Percentiles rank a stretch among this genome's conserved stretches.
Evolutionary conservation across 2,797 vertebrate genomes (phyloP).

Genomic region (Tenualosa ilisha): DNA sequence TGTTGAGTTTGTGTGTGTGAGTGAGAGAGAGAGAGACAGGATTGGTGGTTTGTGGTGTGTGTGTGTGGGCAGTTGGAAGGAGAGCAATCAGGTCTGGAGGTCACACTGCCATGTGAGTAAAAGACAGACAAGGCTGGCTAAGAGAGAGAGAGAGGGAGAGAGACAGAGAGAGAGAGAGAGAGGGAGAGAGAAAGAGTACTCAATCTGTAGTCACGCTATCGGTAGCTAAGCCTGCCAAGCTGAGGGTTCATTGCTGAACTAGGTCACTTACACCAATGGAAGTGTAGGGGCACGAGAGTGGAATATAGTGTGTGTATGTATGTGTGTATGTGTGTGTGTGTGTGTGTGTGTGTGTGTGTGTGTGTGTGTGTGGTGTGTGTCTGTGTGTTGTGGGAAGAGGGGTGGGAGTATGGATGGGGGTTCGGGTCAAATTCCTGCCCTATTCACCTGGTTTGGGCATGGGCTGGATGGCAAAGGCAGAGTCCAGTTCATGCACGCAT

Average conservation of each 20-base stretch:
- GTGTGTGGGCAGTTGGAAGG: background rate
- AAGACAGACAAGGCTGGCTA: background rate
- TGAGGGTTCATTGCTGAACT: slow-evolving; percentile 45
- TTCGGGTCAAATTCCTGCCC: background rate
- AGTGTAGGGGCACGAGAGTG: background rate
- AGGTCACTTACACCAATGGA: slow-evolving; percentile 38
- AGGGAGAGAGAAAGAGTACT: background rate
- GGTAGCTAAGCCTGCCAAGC: slow-evolving; percentile 40
- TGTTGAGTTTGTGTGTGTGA: background rate
- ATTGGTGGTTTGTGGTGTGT: no score
- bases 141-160: background rate
- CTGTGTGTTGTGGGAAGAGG: background rate
- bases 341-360: background rate
- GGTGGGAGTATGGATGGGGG: background rate
- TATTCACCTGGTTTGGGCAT: slow-evolving; percentile 36
- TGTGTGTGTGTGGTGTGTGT: background rate
- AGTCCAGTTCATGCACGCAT: background rate
- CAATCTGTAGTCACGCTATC: slow-evolving; percentile 40
- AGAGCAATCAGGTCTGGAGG: background rate
- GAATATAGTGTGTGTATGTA: background rate
- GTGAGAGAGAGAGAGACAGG: no score
- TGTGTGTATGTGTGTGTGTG: background rate
- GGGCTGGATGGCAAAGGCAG: background rate
- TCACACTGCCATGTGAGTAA: background rate
- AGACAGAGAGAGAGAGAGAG: background rate